Evolutionary conservation across 2,113 vertebrate species (phyloP).

Genomic region (Amazona vittata): DNA sequence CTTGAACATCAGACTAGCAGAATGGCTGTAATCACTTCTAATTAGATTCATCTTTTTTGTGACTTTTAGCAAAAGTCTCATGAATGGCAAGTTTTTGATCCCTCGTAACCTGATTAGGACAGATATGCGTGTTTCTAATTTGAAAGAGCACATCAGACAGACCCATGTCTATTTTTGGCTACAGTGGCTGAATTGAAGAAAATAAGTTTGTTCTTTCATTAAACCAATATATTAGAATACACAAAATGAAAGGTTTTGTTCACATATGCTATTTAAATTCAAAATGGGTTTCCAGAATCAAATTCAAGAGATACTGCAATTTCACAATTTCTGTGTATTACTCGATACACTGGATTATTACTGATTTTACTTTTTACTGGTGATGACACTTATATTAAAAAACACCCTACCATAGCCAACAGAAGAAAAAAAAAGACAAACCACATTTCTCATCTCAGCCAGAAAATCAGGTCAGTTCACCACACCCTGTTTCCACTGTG

Average conservation of each 20-base stretch:
- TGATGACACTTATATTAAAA: background rate
- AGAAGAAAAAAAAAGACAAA: background rate
- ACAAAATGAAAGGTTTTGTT: background rate
- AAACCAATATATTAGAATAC: background rate
- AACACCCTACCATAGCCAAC: background rate
- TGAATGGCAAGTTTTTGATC: background rate
- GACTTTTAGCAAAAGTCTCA: background rate
- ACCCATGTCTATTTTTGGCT: background rate
- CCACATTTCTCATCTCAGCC: accelerated
- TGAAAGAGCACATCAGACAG: background rate
- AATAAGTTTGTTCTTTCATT: background rate
- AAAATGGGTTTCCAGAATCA: background rate
- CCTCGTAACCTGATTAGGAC: background rate
- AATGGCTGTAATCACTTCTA: background rate
- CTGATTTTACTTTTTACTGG: background rate
- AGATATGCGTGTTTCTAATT: background rate
- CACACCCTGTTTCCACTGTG: background rate
- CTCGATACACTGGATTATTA: background rate
- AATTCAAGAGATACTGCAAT: background rate
- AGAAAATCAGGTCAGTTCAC: background rate
- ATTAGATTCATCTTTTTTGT: background rate
- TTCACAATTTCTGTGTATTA: background rate
- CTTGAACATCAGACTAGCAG: background rate
- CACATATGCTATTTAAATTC: background rate
- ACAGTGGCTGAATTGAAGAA: background rate